These are phyloP conservation scores for Hypena proboscidalis DNA, from an alignment of 2,888 invertebrate genomes.

Conservation along the genomic window DNA sequence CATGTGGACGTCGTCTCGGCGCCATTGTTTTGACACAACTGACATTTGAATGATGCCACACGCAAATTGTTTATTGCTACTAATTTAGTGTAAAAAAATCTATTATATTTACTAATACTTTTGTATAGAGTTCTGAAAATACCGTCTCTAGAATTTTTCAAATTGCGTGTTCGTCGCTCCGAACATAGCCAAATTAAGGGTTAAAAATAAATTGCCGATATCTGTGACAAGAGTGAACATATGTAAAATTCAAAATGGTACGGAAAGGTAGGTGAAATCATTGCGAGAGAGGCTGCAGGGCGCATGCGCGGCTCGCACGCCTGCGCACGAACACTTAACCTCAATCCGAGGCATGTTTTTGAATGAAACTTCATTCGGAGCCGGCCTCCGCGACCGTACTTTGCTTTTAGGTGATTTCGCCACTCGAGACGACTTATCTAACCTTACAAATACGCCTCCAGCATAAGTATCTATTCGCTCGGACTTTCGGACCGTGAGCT, in stretches of 20 bases:
- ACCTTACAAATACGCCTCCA: slow-evolving; percentile 38
- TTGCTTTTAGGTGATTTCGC: slow-evolving; percentile 66
- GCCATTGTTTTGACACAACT: too few species aligned
- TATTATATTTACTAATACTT: too few species aligned
- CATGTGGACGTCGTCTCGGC: too few species aligned
- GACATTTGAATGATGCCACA: too few species aligned
- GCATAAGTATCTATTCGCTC: slow-evolving; percentile 25
- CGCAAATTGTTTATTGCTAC: too few species aligned
- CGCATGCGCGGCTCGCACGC: slow-evolving; percentile 73
- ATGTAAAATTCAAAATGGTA: slow-evolving; percentile 67
- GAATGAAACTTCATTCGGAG: slow-evolving; percentile 78
- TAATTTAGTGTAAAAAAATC: too few species aligned
- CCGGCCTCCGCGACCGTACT: slow-evolving; percentile 67
- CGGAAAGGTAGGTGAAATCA: slow-evolving; percentile 77
- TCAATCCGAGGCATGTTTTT: slow-evolving; percentile 82
- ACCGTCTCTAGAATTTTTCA: too few species aligned
- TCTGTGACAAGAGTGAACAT: slow-evolving; percentile 46
- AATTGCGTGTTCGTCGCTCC: too few species aligned
- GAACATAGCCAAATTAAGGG: too few species aligned
- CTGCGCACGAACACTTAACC: slow-evolving; percentile 78
- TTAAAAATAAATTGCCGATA: slow-evolving; percentile 39
- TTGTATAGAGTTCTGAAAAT: too few species aligned
- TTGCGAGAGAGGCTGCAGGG: slow-evolving; percentile 58
- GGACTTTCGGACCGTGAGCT: slow-evolving; percentile 16
- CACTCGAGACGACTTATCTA: slow-evolving; percentile 54